Base-by-base conservation (phyloP, 2,797 vertebrate species). In the Cirrhinus molitorella region DNA sequence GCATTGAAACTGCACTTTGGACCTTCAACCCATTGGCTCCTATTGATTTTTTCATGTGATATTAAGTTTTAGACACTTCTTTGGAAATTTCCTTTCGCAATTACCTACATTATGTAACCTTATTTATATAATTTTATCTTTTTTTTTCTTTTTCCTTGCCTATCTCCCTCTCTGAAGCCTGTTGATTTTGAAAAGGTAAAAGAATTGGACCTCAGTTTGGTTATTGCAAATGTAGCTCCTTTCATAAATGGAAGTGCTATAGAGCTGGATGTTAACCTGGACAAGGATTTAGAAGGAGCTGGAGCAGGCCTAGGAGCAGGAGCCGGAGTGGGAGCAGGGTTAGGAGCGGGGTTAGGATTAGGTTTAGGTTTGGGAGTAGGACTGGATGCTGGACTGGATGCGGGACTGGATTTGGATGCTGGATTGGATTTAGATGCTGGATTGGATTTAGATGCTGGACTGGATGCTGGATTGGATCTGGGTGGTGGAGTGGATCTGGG, bases 121-220 rank as follows among this genome's bases (percentile, higher is more conserved):
- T 3, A 61, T 37, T 68, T 23, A 37, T 49, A 0, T 67, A 21
- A n/a, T 45, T 10, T 85, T 78, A 7, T 71, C 11, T 75, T 28
- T 79, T n/a, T n/a, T n/a, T 77, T 63, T 75, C 6, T 5, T 74
- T 68, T 34, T 65, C 66, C 19, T 6, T 83, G 16, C 37, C 19
- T 43, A 11, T 40, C 25, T 23, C 3, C 17, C 14, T 45, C 34
- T 34, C 65, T 83, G 14, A 89, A 96, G 98, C 91, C 95, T 81
- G 78, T 98, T 70, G 96, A 99, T 93, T 98, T 96, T 90, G 97
- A 99, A 94, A 88, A 93, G 72, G 49, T 96, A 49, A 94, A 95
- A 88, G 93, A 79, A 55, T 89, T 97, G 23, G 91, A 96, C 67
- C 92, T 99, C 65, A 94, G 91, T 17, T 59, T 99, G 31, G 40